Base-by-base conservation (phyloP, 2,888 invertebrate genomes). In the Pachliopta kotzebuea region DNA sequence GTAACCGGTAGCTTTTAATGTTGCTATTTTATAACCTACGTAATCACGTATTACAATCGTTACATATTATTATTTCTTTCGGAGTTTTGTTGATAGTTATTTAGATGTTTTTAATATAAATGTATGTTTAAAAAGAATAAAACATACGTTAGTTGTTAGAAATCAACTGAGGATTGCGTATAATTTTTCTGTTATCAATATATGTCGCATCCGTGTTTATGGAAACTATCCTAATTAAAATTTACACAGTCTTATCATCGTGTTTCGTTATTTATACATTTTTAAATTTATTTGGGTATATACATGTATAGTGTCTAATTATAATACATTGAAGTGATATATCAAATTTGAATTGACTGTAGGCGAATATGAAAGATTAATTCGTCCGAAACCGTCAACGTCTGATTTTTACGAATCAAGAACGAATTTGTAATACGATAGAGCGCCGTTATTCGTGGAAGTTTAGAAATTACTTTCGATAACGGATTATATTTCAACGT, bases 341-440 rank as follows among this genome's bases (percentile, higher is more conserved):
- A 37, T 37, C 1, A 37, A 37, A 37, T 17, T 18, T 45, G 45
- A 45, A n/a, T 45, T n/a, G 18, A 52, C 42, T 72, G 69, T 21
- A 74, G 70, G 74, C 69, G 74, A 78, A 80, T 76, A 78, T 77
- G 77, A 81, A 83, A 84, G 76, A 75, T 73, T 70, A 74, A 79
- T 23, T 52, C 50, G 50, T 52, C 21, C 21, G 50, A 52, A 21
- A 67, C 78, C 79, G 76, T 80, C 81, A 68, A 80, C 85, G 86
- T 87, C 84, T 84, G 84, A 87, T 84, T 88, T 88, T 84, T 81
- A 84, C 82, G 83, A 90, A 89, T 88, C 85, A 86, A 84, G 86
- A 84, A 86, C 85, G 82, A 86, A 85, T 85, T 87, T 85, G 86
- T 86, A 87, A 88, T 80, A 84, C 82, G 89, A 89, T 85, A 88